Conservation (phyloP, 2,888 invertebrate genomes). For the Heterodera filipjevi region DNA sequence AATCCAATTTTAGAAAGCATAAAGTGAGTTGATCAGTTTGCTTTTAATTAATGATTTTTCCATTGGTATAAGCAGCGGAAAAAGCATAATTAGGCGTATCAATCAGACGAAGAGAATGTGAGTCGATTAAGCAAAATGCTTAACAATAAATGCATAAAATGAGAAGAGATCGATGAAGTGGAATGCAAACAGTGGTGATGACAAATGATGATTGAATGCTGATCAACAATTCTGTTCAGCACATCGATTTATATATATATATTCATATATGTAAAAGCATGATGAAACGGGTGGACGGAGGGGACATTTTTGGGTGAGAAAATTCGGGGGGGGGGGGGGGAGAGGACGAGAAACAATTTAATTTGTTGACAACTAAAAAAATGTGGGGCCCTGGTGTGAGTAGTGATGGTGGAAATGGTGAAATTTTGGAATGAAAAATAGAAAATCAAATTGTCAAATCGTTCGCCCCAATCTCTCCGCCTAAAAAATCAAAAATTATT, state of each 20-base stretch:
- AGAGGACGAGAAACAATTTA: not conserved
- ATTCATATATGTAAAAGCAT: too few relatives aligned
- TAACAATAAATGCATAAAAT: too few relatives aligned
- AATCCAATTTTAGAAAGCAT: too few relatives aligned
- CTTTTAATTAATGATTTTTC: too few relatives aligned
- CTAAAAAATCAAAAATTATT: conserved; percentile 1
- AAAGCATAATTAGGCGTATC: not conserved
- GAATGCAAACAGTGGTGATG: not conserved
- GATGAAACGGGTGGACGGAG: too few relatives aligned
- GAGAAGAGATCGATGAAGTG: not conserved
- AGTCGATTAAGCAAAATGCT: too few relatives aligned
- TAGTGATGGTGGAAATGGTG: not conserved
- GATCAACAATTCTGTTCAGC: too few relatives aligned
- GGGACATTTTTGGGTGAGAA: too few relatives aligned
- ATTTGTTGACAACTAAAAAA: not conserved
- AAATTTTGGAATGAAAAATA: not conserved
- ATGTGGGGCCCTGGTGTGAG: not conserved
- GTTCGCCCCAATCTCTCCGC: not conserved
- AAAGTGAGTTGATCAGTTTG: too few relatives aligned
- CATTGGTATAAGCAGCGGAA: too few relatives aligned
- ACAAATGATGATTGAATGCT: not conserved
- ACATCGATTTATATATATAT: too few relatives aligned
- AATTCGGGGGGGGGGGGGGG: too few relatives aligned
- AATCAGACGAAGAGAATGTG: not conserved
- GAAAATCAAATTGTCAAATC: not conserved